phyloP scores from a whole-genome alignment of 2,888 invertebrate species.

The Thereva unica region DNA sequence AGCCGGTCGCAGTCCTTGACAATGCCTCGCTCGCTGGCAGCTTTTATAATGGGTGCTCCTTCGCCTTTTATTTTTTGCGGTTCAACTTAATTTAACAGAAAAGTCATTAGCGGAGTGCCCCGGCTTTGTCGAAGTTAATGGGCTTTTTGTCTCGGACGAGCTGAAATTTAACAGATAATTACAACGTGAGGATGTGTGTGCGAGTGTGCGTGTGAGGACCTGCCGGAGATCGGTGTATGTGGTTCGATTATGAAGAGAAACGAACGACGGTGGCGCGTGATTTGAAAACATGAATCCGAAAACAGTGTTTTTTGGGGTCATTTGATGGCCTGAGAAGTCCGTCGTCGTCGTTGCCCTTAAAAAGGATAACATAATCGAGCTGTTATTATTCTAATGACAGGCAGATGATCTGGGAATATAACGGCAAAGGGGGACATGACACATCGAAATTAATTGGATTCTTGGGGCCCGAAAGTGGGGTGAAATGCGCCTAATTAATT shows the following conservation, averaged over 20 bases:
- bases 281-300: conserved; percentile 28
- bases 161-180: conserved; percentile 40
- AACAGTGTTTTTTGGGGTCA: conserved; percentile 11
- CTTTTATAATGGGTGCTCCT: conserved; percentile 20
- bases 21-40: background rate
- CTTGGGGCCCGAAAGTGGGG: background rate
- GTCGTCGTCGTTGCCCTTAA: conserved; percentile 1
- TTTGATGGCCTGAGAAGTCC: background rate
- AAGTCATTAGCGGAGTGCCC: conserved; percentile 36
- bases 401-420: conserved; percentile 31
- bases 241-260: conserved; percentile 26
- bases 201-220: conserved; percentile 1
- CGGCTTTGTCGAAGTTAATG: conserved; percentile 37
- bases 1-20: conserved; percentile 15
- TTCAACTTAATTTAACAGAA: conserved; percentile 37
- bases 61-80: conserved; percentile 14
- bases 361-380: conserved; percentile 28
- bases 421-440: conserved; percentile 13
- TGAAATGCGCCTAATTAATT: conserved; percentile 16
- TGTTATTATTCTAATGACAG: conserved; percentile 37
- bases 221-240: conserved; percentile 8
- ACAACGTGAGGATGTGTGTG: conserved; percentile 25
- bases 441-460: conserved; percentile 24
- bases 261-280: conserved; percentile 30
- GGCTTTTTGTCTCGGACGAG: conserved; percentile 39